phyloP scores from a whole-genome alignment of 1,140 invertebrate genomes.

The Papilio xuthus region DNA sequence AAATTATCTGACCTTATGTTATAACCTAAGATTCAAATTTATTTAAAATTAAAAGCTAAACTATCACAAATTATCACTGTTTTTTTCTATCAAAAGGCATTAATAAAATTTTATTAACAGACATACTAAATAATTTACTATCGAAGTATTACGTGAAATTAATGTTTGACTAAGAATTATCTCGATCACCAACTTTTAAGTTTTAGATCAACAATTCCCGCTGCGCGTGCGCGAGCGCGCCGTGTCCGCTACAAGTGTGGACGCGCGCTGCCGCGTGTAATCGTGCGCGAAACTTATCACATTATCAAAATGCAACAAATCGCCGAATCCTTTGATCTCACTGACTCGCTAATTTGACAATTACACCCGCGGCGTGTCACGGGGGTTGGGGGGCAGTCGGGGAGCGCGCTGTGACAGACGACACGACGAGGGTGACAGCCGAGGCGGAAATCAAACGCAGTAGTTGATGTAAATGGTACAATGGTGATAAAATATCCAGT shows the following conservation, averaged over 20 bases:
- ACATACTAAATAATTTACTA: too few species aligned
- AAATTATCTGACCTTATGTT: too few species aligned
- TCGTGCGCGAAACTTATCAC: conserved; percentile 76
- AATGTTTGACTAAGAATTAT: too few species aligned
- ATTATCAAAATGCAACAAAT: conserved; percentile 79
- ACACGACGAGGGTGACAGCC: conserved; percentile 16
- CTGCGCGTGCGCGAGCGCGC: neutral
- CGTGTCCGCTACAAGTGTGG: neutral
- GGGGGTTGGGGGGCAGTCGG: conserved; percentile 28
- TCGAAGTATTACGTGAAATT: too few species aligned
- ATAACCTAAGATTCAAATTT: too few species aligned
- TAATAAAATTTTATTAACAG: too few species aligned
- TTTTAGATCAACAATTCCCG: neutral
- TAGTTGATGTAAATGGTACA: neutral
- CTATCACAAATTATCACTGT: too few species aligned
- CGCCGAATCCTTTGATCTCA: conserved; percentile 76
- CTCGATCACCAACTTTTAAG: neutral
- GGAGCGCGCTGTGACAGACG: conserved; percentile 38
- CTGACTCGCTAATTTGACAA: conserved; percentile 75
- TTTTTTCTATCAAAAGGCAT: too few species aligned
- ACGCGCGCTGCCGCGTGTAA: conserved; percentile 50
- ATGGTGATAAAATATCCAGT: neutral
- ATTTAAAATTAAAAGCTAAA: too few species aligned
- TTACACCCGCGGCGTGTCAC: conserved; percentile 52
- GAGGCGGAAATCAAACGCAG: neutral